Evolutionary conservation across 2,888 invertebrate genomes (phyloP).

Genomic region (Microdon myrmicae): DNA sequence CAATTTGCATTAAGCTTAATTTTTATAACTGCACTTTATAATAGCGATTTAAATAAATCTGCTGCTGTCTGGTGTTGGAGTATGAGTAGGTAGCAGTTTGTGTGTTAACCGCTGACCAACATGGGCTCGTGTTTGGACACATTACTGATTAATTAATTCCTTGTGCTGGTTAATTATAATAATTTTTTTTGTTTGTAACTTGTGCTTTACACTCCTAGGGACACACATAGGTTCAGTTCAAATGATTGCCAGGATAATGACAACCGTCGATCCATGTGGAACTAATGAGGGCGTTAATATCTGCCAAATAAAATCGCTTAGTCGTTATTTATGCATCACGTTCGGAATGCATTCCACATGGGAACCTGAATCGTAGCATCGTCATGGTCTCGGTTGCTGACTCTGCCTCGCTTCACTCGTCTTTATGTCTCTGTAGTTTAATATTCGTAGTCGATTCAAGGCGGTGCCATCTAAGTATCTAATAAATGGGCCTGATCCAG

Average conservation of each 20-base stretch:
- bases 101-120: conserved; percentile 17
- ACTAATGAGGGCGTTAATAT: conserved; percentile 52
- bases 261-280: conserved; percentile 25
- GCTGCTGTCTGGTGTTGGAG: conserved; percentile 7
- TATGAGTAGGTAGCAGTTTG: not conserved
- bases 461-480: conserved; percentile 26
- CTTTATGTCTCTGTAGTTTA: conserved; percentile 2
- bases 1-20: conserved; percentile 46
- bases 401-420: not conserved
- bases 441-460: conserved; percentile 2
- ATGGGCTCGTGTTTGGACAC: conserved; percentile 49
- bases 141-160: conserved; percentile 52
- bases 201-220: conserved; percentile 27
- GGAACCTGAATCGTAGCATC: conserved; percentile 18
- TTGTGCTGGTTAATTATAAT: conserved; percentile 51
- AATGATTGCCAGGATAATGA: not conserved
- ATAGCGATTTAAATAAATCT: conserved; percentile 25
- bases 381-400: not conserved
- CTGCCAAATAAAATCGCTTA: conserved; percentile 51
- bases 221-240: conserved; percentile 19
- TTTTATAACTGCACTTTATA: conserved; percentile 35
- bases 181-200: conserved; percentile 26
- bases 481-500: conserved; percentile 26
- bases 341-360: conserved; percentile 7
- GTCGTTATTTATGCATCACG: conserved; percentile 46